Evolutionary conservation across 2,888 invertebrate genomes (phyloP), one percentile per base, ranked within the genome.

Genomic region (Cyaniris semiargus): DNA sequence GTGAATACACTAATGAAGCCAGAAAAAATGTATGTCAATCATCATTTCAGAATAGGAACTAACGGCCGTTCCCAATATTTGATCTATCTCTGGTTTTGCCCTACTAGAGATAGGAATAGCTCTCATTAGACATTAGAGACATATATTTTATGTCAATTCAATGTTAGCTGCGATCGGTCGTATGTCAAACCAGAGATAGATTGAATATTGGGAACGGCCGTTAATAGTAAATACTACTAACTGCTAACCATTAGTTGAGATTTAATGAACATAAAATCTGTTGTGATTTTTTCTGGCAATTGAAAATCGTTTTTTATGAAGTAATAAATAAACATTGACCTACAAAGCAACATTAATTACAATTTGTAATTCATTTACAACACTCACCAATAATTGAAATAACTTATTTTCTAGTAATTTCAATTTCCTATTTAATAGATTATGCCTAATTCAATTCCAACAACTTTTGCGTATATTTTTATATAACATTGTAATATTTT

Each of bases 391-490:
- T 74, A 74, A 48, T 74, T 44, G 15, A 74, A 48, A 74, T 27
- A 74, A 74, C 53, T 74, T 72, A 74, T 72, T 38, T 74, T 7
- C 44, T 48, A 48, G 18, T 8, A 74, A 48, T 48, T 77, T 71
- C n/a, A 38, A 74, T 48, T 27, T 74, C 70, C 81, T 81, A 78
- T 79, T 80, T 80, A 80, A 82, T 83, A 79, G 79, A 82, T 83
- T 74, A 74, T 23, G 53, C 74, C 74, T 74, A 74, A 84, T 84
- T 84, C 85, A 87, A 87, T 87, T 86, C 86, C 87, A 87, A 87
- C 86, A 86, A 87, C 83, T 84, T 84, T 84, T 82, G 82, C 80
- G 82, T 83, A 76, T 80, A 80, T 76, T 77, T 79, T 80, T 76
- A 76, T 72, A 44, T 18, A 74, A 74, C 48, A 74, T 74, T 74